Percentiles rank a stretch among this genome's conserved stretches.
Evolutionary conservation across 2,113 vertebrate genomes (phyloP).

Genomic region (Petroica traversi): DNA sequence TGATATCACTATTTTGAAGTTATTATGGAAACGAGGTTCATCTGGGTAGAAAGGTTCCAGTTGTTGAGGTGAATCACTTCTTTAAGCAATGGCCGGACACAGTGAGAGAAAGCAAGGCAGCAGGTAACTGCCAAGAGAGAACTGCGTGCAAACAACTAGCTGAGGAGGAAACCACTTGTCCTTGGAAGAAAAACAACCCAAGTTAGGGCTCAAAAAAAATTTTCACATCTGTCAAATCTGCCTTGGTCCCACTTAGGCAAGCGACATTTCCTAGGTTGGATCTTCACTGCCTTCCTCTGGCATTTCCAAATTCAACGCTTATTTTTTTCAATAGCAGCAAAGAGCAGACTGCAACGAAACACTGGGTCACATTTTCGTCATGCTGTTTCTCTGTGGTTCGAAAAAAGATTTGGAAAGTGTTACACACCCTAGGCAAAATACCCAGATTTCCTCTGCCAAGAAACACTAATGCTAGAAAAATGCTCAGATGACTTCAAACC

Average conservation of each 20-base stretch:
- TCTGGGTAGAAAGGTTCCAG: not conserved
- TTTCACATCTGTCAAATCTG: not conserved
- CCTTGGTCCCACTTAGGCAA: not conserved
- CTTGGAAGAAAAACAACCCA: not conserved
- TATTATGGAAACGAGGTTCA: not conserved
- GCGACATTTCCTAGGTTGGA: not conserved
- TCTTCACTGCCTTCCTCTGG: not conserved
- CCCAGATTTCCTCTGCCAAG: slow-evolving; percentile 34
- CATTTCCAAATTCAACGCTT: not conserved
- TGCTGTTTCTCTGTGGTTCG: not conserved
- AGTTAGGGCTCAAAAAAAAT: not conserved
- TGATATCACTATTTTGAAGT: not conserved
- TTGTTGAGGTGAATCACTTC: not conserved
- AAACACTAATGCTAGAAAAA: slow-evolving; percentile 56
- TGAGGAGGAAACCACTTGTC: not conserved
- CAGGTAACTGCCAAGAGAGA: slow-evolving; percentile 4
- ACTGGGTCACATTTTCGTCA: not conserved
- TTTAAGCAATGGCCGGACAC: not conserved
- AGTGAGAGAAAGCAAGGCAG: not conserved
- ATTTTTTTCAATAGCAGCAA: not conserved
- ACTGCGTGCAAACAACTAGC: not conserved
- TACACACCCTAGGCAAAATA: slow-evolving; percentile 48
- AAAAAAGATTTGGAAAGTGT: slow-evolving; percentile 47
- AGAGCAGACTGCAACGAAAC: not conserved
- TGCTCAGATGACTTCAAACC: slow-evolving; percentile 46